Conservation (phyloP, 2,888 invertebrate genomes). For the Rhagonycha fulva region DNA sequence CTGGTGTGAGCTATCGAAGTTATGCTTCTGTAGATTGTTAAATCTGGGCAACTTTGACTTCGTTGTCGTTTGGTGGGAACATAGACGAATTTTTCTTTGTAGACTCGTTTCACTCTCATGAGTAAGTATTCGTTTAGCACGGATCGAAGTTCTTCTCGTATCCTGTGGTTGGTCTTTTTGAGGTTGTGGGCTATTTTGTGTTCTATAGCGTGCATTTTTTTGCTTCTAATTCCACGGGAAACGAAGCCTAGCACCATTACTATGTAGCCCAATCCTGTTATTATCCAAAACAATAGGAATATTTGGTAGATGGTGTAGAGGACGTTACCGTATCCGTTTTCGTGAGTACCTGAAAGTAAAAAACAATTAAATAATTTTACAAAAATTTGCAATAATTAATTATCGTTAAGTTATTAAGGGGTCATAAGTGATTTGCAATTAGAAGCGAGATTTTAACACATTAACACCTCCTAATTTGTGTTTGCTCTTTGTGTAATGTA, state of each 20-base stretch:
- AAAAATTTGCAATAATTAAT: not conserved
- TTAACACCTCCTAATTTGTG: not conserved
- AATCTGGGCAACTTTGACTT: conserved; percentile 73
- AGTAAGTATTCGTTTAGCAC: conserved; percentile 71
- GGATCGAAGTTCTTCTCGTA: conserved; percentile 58
- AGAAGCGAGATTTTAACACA: not conserved
- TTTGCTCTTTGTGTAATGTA: not conserved
- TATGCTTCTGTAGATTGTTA: conserved; percentile 63
- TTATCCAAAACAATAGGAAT: conserved; percentile 85
- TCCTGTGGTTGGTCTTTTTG: conserved; percentile 77
- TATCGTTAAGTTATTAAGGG: not conserved
- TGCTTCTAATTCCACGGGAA: conserved; percentile 76
- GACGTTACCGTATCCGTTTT: conserved; percentile 61
- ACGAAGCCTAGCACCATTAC: conserved; percentile 89
- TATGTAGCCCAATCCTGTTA: conserved; percentile 88
- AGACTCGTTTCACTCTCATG: conserved; percentile 76
- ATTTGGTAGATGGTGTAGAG: conserved; percentile 74
- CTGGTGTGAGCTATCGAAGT: conserved; percentile 53
- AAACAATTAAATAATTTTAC: not conserved
- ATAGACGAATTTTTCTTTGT: conserved; percentile 63
- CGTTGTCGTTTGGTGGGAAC: conserved; percentile 55
- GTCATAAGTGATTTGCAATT: not conserved
- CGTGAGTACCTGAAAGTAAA: conserved; percentile 40
- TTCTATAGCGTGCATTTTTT: conserved; percentile 73
- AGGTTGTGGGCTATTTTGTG: conserved; percentile 77